Conservation (phyloP, 2,113 vertebrate species). For the Benitochromis conjunctus region DNA sequence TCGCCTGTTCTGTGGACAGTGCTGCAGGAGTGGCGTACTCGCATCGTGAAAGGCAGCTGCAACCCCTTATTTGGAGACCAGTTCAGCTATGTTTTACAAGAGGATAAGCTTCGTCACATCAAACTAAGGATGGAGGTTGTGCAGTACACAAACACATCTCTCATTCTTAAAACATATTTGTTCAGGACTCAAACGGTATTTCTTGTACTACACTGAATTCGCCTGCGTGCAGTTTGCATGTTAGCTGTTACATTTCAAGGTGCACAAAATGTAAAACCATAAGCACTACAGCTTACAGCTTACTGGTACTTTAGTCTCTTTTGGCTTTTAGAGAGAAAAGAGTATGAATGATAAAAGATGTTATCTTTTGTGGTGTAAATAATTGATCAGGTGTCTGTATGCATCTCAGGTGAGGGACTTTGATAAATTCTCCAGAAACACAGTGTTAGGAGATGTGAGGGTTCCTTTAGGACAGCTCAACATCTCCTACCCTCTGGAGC, state of each 20-base stretch:
- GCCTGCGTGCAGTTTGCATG: background rate
- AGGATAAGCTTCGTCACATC: constrained; percentile 37
- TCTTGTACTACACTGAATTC: background rate
- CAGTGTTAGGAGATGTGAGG: constrained; percentile 69
- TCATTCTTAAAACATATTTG: background rate
- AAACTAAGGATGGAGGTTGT: constrained; percentile 72
- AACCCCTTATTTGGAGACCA: constrained; percentile 69
- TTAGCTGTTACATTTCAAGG: background rate
- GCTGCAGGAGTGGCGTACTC: constrained; percentile 69
- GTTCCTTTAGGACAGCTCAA: constrained; percentile 53
- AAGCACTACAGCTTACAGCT: background rate
- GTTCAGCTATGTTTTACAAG: constrained; percentile 65
- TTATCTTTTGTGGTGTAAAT: background rate
- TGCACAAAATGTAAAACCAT: background rate
- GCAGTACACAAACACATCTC: background rate
- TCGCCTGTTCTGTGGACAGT: constrained; percentile 26
- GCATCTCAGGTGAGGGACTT: constrained; percentile 71
- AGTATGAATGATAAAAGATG: background rate
- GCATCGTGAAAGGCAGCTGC: constrained; percentile 62
- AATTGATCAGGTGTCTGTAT: background rate
- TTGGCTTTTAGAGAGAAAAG: background rate
- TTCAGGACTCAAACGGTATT: background rate
- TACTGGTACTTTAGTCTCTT: background rate
- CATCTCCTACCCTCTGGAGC: constrained; percentile 64
- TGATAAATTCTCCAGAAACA: constrained; percentile 74